Conservation (phyloP, 2,113 vertebrate genomes). For the Donacobius atricapilla region DNA sequence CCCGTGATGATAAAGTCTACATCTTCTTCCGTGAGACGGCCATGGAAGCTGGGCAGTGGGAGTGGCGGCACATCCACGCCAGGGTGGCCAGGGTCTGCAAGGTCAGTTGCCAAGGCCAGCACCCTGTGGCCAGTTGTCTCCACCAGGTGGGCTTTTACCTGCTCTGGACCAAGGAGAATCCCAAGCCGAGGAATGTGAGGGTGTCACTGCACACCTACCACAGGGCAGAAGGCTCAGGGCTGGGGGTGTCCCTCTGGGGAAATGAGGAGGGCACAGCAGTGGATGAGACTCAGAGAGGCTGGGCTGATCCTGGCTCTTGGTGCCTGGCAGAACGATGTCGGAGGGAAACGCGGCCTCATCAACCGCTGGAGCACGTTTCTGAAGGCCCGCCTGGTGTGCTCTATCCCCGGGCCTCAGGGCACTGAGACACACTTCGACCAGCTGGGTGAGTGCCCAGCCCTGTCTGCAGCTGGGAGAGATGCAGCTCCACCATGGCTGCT, state of each 20-base stretch:
- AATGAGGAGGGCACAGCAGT: accelerated
- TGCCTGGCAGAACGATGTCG: conserved; percentile 79
- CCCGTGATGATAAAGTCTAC: conserved; percentile 84
- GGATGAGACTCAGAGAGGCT: not conserved
- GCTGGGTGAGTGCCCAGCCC: conserved; percentile 68
- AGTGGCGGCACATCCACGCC: conserved; percentile 75
- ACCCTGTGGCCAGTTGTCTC: accelerated
- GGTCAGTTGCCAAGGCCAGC: conserved; percentile 56
- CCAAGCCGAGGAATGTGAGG: not conserved
- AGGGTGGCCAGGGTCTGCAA: conserved; percentile 88
- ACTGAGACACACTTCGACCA: conserved; percentile 84
- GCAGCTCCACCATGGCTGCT: accelerated
- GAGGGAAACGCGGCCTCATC: conserved; percentile 84
- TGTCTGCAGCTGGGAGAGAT: accelerated
- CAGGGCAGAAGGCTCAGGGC: not conserved
- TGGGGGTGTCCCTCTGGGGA: not conserved
- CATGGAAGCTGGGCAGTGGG: conserved; percentile 79
- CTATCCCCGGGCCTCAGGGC: conserved; percentile 75
- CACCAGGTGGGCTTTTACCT: not conserved
- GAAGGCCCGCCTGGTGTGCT: conserved; percentile 84
- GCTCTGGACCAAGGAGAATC: not conserved
- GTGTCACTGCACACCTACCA: not conserved
- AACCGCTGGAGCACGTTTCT: conserved; percentile 90
- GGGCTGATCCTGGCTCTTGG: not conserved
- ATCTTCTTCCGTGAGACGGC: conserved; percentile 85